Evolutionary conservation across 23 tunicate species (phyloP), one percentile per base, ranked within the genome.

Genomic region (Styela clava): DNA sequence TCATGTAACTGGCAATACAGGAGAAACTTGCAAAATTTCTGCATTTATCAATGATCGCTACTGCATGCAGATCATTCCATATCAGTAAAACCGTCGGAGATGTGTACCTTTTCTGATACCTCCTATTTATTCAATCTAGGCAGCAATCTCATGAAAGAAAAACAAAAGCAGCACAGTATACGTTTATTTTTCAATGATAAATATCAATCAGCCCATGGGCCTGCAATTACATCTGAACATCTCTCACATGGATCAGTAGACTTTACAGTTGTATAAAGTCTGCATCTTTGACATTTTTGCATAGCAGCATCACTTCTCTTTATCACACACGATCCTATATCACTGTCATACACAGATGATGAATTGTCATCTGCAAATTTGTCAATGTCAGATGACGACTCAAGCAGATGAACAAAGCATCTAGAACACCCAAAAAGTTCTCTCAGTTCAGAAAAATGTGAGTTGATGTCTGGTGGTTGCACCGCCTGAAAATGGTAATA

Each of bases 221-320:
- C 68, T 18, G 97, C 68, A 24, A 92, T 61, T 36, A 83, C 97
- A 68, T 52, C 33, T 20, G 85, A 87, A 69, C 97, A 92, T 31
- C 91, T 84, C 20, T 73, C 79, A 35, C 97, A 92, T 61, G 89
- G 74, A 3, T 79, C 33, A 32, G 87, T 86, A 26, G 76, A 69
- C 24, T 64, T 25, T 29, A 62, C 64, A 37, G 91, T 65, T 2
- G 79, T 86, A 28, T 78, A 32, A 35, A 63, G 83, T 61, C 97
- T 62, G 61, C 97, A 91, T 69, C 97, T 74, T 24, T 88, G 97
- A 78, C 97, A 91, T 70, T 78, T 85, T 52, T 52, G 56, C 16
- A 34, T 52, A 19, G 31, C 27, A 7, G 90, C 69, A 34, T 31
- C 29, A 9, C 26, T n/a, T 2, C 44, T 69, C 16, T 33, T 2